Base-by-base conservation (phyloP, 1,140 invertebrate species). In the Drosophila biarmipes region DNA sequence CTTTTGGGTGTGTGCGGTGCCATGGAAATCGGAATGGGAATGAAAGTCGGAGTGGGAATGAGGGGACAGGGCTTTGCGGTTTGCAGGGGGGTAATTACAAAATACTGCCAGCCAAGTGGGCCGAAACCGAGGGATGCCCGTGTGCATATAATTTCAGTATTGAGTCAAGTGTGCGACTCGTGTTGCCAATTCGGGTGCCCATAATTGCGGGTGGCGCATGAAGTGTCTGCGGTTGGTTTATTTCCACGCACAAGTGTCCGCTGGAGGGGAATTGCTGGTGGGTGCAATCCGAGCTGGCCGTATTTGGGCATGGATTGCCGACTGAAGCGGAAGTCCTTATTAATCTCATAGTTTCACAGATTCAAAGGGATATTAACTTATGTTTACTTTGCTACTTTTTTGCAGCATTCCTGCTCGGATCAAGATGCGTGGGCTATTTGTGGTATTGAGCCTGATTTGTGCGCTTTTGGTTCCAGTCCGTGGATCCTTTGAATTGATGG, bases 161-260 rank as follows among this genome's bases (percentile, higher is more conserved):
- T 19, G 66, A 42, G 66, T 29, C 66, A 56, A 69, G 63, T 55
- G 66, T 68, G 17, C 62, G 61, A 27, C 40, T 79, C 62, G 62
- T 73, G 57, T 90, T 87, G 76, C 84, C 76, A 79, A 64, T 73
- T 48, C 67, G 68, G 64, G 59, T 87, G 75, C 72, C 79, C 79
- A 64, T 80, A 63, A 79, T 89, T 89, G 81, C 51, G 51, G 73
- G 53, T 17, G 52, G 42, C 43, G 29, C 38, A 56, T 66, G 57
- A 72, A 67, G 75, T 84, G 71, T 66, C 66, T 82, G 79, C 57
- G 72, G 80, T 85, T 79, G 59, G 64, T 54, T 73, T 52, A 73
- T 55, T 73, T 46, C 35, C 38, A 49, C 66, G 53, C 51, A 76
- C 29, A 66, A 63, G 58, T 59, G 56, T 58, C 35, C 40, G 34